Evolutionary conservation across 2,888 invertebrate species (phyloP), one percentile per base, ranked within the genome.

Genomic region (Plebejus melissa): DNA sequence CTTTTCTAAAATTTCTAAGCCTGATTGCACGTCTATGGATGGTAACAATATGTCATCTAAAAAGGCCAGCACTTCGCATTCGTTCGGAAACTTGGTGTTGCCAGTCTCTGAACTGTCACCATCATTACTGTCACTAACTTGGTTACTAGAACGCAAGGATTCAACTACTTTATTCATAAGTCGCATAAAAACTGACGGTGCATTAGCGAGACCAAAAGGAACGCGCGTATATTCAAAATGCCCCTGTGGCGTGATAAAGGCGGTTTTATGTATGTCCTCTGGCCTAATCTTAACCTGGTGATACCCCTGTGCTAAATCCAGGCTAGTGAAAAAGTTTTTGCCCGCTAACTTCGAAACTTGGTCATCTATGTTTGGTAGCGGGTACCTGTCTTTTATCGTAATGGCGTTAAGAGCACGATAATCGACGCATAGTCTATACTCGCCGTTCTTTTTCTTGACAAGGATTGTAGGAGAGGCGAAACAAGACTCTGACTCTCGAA

Each of bases 281-380:
- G 77, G 76, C 2, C 6, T 5, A n/a, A 81, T 76, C 16, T 0
- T 4, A 2, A 81, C 32, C 32, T 82, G 80, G 72, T 82, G 80
- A 38, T 80, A 82, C 0, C 32, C 32, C 32, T 32, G 32, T 32
- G 32, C 32, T 32, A 32, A 32, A 32, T 32, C 32, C 32, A 82
- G 70, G 57, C 74, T 77, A 0, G 80, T 81, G 36, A 82, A 82
- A 74, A 70, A 80, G 0, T 76, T 76, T 76, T 81, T 82, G 16
- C 81, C 81, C 0, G 80, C 77, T 60, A 82, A 50, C 6, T 77
- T 77, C 1, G 78, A 78, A 1, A 83, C 11, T 28, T 82, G 81
- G 71, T 81, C 82, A 0, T 82, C 82, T 2, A 82, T 82, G 38
- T 81, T 78, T 0, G 82, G 82, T 9, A 82, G 71, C 0, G 81